Evolutionary conservation across 2,113 vertebrate species (phyloP).

Genomic region (Chinchilla lanigera): DNA sequence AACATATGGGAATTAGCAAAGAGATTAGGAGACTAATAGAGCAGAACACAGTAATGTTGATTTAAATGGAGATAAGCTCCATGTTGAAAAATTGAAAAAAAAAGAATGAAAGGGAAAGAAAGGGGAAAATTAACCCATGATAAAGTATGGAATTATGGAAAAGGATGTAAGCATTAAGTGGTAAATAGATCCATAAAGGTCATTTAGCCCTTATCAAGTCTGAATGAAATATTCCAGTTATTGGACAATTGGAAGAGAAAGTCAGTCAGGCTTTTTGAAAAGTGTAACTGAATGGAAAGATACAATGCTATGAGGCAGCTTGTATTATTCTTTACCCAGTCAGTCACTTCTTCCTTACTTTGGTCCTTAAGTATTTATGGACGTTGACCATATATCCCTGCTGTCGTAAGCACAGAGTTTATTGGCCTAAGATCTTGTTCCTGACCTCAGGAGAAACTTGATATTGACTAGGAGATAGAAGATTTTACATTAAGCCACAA

Average conservation of each 20-base stretch:
- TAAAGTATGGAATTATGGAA: neutral
- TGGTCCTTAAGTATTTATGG: neutral
- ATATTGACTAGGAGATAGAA: neutral
- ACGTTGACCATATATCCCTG: neutral
- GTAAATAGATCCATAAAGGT: neutral
- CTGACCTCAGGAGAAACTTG: neutral
- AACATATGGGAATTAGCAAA: constrained; percentile 81
- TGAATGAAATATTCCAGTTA: neutral
- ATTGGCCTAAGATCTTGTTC: neutral
- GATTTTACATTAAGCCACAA: neutral
- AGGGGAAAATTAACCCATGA: neutral
- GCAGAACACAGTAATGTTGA: constrained; percentile 73
- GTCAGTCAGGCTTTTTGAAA: neutral
- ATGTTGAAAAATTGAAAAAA: constrained; percentile 34
- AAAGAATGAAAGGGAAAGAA: neutral
- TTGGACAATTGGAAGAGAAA: neutral
- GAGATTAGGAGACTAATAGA: constrained; percentile 81
- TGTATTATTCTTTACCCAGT: neutral
- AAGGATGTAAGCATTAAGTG: neutral
- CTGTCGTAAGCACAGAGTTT: neutral
- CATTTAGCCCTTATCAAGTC: neutral
- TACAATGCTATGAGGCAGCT: neutral
- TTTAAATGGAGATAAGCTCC: constrained; percentile 61
- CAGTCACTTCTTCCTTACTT: neutral
- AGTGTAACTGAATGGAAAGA: neutral